Evolutionary conservation across 2,888 invertebrate genomes (phyloP).

Genomic region (Scelioninae gen. 1): DNA sequence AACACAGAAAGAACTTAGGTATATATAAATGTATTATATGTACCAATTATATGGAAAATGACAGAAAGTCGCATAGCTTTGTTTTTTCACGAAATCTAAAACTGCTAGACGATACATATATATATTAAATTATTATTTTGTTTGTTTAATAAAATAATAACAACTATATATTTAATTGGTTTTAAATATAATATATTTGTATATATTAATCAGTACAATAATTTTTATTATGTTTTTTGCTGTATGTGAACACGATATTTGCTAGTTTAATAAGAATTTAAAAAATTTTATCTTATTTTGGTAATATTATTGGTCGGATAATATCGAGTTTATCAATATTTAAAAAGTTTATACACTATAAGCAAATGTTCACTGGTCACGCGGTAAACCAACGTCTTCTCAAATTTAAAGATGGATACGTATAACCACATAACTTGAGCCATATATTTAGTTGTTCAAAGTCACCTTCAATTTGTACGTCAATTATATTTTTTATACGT

Average conservation of each 20-base stretch:
- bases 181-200: no score
- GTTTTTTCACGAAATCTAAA: neutral
- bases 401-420: slow-evolving; percentile 43
- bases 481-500: slow-evolving; percentile 9
- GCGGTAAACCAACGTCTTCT: slow-evolving; percentile 55
- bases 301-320: neutral
- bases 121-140: neutral
- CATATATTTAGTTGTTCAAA: slow-evolving; percentile 35
- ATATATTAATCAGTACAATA: no score
- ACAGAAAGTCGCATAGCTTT: neutral
- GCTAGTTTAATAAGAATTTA: no score
- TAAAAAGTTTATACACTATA: slow-evolving; percentile 43
- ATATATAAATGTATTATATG: neutral
- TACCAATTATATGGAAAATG: slow-evolving; percentile 2
- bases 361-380: slow-evolving; percentile 54
- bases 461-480: slow-evolving; percentile 50
- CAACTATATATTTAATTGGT: no score
- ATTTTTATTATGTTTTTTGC: no score
- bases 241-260: no score
- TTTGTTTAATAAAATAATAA: neutral
- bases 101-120: neutral
- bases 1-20: slow-evolving; percentile 12
- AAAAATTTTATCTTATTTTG: no score
- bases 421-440: slow-evolving; percentile 51
- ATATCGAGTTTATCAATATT: slow-evolving; percentile 31